Percentiles rank a stretch among this genome's conserved stretches.
Evolutionary conservation across 2,113 vertebrate genomes (phyloP).

Genomic region (Hepsetus odoe): DNA sequence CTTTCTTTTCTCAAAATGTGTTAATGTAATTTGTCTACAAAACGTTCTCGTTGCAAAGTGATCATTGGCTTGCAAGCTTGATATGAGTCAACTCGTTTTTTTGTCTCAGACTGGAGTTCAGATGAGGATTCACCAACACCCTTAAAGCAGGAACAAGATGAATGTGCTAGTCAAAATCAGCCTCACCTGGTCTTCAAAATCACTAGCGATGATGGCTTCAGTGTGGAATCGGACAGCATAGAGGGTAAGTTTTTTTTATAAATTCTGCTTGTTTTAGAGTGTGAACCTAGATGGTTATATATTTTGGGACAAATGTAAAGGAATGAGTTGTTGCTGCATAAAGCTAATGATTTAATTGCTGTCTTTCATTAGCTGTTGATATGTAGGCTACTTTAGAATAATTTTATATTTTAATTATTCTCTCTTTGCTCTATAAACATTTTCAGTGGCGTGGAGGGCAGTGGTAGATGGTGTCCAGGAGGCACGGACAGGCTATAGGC

Average conservation of each 20-base stretch:
- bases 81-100: background rate
- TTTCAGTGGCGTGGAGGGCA: conserved; percentile 85
- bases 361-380: too few species aligned
- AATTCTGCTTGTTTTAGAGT: background rate
- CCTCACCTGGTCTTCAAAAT: conserved; percentile 88
- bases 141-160: conserved; percentile 73
- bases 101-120: conserved; percentile 78
- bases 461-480: conserved; percentile 87
- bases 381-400: too few species aligned
- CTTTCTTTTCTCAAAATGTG: too few species aligned
- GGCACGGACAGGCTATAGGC: conserved; percentile 80
- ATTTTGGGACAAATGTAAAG: too few species aligned
- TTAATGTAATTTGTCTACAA: too few species aligned
- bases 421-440: background rate
- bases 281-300: too few species aligned
- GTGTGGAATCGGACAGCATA: conserved; percentile 85
- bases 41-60: too few species aligned
- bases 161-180: conserved; percentile 69
- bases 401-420: background rate
- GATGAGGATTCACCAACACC: conserved; percentile 78
- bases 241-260: conserved; percentile 72
- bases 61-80: background rate
- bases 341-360: too few species aligned
- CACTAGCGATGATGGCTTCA: conserved; percentile 89
- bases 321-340: too few species aligned